Percentiles rank a stretch among this genome's conserved stretches.
phyloP scores from a whole-genome alignment of 1,140 invertebrate species.

The Octopus bimaculoides region DNA sequence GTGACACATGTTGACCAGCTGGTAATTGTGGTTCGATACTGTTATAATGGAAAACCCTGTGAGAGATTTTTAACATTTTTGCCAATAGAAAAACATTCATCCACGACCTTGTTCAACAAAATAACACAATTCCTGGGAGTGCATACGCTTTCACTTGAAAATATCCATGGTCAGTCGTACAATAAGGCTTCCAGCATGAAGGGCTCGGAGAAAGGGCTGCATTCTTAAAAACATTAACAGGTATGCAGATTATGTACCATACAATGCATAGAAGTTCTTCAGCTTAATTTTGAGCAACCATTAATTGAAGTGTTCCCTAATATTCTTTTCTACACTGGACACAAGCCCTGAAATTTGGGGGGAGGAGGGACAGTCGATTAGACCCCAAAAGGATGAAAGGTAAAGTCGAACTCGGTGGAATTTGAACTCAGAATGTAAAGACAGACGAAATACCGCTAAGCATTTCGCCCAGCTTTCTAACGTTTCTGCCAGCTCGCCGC shows the following conservation, averaged over 20 bases:
- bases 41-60: background rate
- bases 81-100: background rate
- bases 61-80: conserved; percentile 3
- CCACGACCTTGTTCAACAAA: background rate
- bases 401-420: too few relatives aligned
- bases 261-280: background rate
- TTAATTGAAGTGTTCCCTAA: background rate
- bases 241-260: background rate
- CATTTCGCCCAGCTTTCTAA: too few relatives aligned
- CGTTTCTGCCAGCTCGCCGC: too few relatives aligned
- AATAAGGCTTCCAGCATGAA: conserved; percentile 1
- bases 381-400: too few relatives aligned
- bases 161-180: conserved; percentile 4
- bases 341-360: too few relatives aligned
- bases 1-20: background rate
- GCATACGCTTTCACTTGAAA: conserved; percentile 1
- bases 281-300: background rate
- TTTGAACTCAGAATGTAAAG: too few relatives aligned
- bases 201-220: background rate
- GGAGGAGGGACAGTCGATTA: too few relatives aligned
- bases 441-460: too few relatives aligned
- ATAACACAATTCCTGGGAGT: background rate
- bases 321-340: too few relatives aligned
- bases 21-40: conserved; percentile 1
- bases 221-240: background rate